Base-by-base conservation (phyloP, 2,888 invertebrate genomes). In the Athetis lepigone region DNA sequence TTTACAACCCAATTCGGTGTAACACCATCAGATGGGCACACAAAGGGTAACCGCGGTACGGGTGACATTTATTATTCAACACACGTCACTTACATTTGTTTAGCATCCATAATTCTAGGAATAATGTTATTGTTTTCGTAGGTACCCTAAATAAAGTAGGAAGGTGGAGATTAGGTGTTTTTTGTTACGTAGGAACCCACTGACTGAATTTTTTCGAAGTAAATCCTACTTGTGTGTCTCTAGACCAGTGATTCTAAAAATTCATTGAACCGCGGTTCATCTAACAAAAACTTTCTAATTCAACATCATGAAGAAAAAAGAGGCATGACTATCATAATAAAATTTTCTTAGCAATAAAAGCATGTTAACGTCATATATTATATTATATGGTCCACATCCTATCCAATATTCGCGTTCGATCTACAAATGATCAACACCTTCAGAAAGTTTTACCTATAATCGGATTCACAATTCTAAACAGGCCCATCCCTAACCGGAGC, bases 11-110 rank as follows among this genome's bases (percentile, higher is more conserved):
- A 75, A 57, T 62, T 75, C 70, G 36, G 51, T 39, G 54, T 56
- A 52, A 73, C 74, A 43, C 62, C 47, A 75, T 74, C 36, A 27
- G 36, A 74, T 49, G 49, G 69, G 37, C 23, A 62, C 39, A 61
- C 62, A 71, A 71, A 71, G 52, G 52, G 60, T 39, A 37, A 61
- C 75, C 70, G 71, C 61, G 18, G 43, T 8, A 60, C 37, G 6
- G 21, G 18, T 27, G 37, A 49, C 57, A 70, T 73, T 64, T 49
- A 56, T 61, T 71, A 79, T 76, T 75, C 79, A 61, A 46, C 39
- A 29, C 71, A 67, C 63, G 43, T 58, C 45, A 58, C 72, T 33
- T 67, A 71, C 57, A 61, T 71, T 60, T 71, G 73, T 71, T 57
- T 42, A 57, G 36, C 47, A 47, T 58, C 49, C 49, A 52, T 58